Percentiles rank a stretch among this genome's conserved stretches.
These are phyloP conservation scores for Pachyuromys duprasi DNA, from an alignment of 2,797 vertebrate species.

Conservation along the genomic window DNA sequence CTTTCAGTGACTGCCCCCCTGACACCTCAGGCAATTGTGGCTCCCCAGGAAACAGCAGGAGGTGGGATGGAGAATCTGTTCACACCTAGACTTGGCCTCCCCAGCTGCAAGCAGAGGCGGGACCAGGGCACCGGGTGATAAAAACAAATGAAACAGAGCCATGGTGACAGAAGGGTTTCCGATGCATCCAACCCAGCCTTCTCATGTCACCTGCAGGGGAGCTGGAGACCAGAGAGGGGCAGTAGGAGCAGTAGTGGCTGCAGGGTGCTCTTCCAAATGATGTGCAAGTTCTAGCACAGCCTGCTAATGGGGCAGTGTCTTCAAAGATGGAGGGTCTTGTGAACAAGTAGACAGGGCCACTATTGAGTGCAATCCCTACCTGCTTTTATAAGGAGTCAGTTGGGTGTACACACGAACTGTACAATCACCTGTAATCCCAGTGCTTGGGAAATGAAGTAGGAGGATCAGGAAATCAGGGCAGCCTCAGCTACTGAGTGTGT, in stretches of 20 bases:
- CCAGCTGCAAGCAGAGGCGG: background rate
- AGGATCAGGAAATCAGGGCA: background rate
- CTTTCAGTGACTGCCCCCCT: background rate
- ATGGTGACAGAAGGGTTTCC: background rate
- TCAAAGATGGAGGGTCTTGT: background rate
- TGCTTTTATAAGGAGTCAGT: background rate
- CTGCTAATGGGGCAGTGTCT: background rate
- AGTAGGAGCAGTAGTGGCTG: background rate
- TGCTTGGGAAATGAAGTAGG: background rate
- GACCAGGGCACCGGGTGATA: fast-evolving
- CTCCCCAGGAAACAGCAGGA: background rate
- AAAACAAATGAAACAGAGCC: background rate
- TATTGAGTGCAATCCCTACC: too few species aligned
- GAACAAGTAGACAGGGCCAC: background rate
- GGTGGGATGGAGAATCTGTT: background rate
- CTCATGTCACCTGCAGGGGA: background rate
- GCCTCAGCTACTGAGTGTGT: background rate
- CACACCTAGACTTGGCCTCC: background rate
- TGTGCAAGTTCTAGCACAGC: background rate
- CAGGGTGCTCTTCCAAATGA: background rate
- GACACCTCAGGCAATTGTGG: background rate
- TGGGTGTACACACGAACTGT: background rate
- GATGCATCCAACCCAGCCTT: background rate
- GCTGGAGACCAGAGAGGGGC: background rate
- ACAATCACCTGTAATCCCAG: background rate